Evolutionary conservation across 2,888 invertebrate species (phyloP), one percentile per base, ranked within the genome.

Genomic region (Meloe dianella): DNA sequence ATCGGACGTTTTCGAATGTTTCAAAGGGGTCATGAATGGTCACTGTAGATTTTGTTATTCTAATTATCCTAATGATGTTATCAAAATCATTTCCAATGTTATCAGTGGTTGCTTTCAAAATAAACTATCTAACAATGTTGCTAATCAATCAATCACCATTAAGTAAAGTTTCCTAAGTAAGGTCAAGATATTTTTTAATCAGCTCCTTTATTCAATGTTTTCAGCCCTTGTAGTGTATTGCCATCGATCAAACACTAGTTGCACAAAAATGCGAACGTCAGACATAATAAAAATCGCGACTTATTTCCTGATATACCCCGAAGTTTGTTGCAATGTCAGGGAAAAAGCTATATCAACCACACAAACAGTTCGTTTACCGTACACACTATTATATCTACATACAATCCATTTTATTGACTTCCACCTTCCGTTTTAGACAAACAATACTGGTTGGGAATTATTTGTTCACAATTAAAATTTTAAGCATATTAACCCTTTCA

Each of bases 391-490:
- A 22, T 51, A 51, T 10, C 8, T 12, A 22, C 14, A 32, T 17
- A 41, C 68, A 69, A 71, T 72, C 74, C 71, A 74, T 74, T 74
- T 75, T 78, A 79, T 78, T 75, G 77, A 76, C 75, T 74, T 73
- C 76, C 14, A 54, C 24, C 54, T 47, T 54, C 24, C 2, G 24
- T 72, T 74, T 64, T 77, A 73, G 75, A 75, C 76, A 79, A 80
- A 80, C 76, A 80, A 22, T 24, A 22, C 54, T 24, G 54, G 68
- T 65, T 58, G 61, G 67, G 74, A 74, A 77, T 77, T 84, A 83
- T 84, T 84, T 84, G 83, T 80, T 83, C 84, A 83, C 83, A 83
- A 84, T 84, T 84, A 84, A 84, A 84, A 84, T 83, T 83, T 82
- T 81, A 83, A 82, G 83, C 83, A 81, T 80, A 79, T 82, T 84